Evolutionary conservation across 2,113 vertebrate genomes (phyloP).

Genomic region (Etheostoma spectabile): DNA sequence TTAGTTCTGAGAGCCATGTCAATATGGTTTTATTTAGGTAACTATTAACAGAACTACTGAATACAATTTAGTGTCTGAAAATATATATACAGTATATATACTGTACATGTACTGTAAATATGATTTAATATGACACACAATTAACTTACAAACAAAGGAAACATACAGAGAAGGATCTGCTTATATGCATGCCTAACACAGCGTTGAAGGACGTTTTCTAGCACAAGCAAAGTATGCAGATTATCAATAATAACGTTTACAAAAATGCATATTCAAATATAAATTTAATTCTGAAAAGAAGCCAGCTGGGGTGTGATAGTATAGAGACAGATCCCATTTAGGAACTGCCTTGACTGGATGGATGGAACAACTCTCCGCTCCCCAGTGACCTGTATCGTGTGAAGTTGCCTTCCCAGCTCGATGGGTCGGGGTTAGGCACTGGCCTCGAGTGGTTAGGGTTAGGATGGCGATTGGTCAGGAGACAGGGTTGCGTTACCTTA

Average conservation of each 20-base stretch:
- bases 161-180: conserved; percentile 13
- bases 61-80: conserved; percentile 23
- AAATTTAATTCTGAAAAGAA: conserved; percentile 11
- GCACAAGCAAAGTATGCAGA: conserved; percentile 24
- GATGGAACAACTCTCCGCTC: no score
- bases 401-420: no score
- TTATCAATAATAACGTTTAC: conserved; percentile 5
- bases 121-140: conserved; percentile 17
- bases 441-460: no score
- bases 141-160: conserved; percentile 23
- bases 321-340: no score
- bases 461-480: no score
- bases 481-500: no score
- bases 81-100: conserved; percentile 18
- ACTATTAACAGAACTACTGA: conserved; percentile 11
- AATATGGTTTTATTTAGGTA: conserved; percentile 30
- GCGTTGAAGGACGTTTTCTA: neutral
- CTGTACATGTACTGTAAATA: neutral
- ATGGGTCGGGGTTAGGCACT: no score
- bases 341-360: no score
- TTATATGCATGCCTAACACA: neutral
- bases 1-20: neutral
- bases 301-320: neutral
- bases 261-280: conserved; percentile 5
- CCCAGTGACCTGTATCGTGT: no score